phyloP scores from a whole-genome alignment of 2,113 vertebrate species.

The Lamprologus tigripictilis region DNA sequence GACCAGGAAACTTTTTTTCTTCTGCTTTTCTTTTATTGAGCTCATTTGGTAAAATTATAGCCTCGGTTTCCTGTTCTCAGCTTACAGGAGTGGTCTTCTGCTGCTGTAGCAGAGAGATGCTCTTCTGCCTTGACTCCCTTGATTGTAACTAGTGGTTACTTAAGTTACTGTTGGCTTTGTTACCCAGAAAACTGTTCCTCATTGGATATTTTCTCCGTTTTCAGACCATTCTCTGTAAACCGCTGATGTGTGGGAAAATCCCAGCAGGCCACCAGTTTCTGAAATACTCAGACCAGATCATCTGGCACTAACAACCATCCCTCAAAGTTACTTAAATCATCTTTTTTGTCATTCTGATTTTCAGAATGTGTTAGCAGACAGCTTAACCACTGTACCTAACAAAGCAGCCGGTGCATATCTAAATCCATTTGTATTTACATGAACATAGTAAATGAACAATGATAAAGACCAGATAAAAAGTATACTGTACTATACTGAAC shows the following conservation, averaged over 20 bases:
- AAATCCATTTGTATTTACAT: background rate
- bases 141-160: background rate
- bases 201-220: background rate
- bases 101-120: background rate
- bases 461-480: background rate
- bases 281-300: background rate
- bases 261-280: background rate
- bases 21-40: background rate
- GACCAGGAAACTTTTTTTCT: background rate
- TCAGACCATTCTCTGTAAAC: background rate
- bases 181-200: background rate
- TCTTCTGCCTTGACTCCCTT: background rate
- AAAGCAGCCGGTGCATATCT: background rate
- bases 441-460: background rate
- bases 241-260: background rate
- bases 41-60: background rate
- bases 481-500: background rate
- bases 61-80: background rate
- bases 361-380: background rate
- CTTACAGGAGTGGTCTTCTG: background rate
- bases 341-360: background rate
- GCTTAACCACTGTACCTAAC: background rate
- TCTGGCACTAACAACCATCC: background rate
- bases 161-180: background rate
- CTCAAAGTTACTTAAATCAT: background rate